Conservation (phyloP, 2,888 invertebrate species). For the Mesorhabditis spiculigera region DNA sequence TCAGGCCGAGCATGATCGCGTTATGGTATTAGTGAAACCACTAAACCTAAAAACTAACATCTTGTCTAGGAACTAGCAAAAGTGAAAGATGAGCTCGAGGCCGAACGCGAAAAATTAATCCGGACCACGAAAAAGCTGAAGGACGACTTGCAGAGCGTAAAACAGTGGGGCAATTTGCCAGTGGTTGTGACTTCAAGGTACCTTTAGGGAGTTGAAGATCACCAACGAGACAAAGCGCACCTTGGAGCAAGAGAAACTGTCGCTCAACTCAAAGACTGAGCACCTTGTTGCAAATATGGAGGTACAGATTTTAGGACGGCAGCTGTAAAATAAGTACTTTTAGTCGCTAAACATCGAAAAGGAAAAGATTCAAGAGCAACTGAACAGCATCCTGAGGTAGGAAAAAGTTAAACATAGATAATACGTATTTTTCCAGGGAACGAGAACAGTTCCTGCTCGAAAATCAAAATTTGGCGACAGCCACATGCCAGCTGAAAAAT, state of each 20-base stretch:
- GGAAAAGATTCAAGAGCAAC: constrained; percentile 56
- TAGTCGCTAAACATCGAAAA: constrained; percentile 60
- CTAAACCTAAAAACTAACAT: neutral
- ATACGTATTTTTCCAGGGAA: constrained; percentile 31
- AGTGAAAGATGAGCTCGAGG: constrained; percentile 61
- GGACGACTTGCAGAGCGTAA: constrained; percentile 58
- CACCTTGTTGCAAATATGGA: constrained; percentile 48
- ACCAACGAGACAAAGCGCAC: constrained; percentile 59
- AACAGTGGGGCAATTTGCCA: constrained; percentile 26
- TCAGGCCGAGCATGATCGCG: constrained; percentile 39
- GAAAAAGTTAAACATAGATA: neutral
- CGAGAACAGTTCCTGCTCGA: constrained; percentile 58
- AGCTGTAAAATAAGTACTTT: constrained; percentile 11
- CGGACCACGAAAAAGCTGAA: constrained; percentile 60
- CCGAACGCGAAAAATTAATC: constrained; percentile 61
- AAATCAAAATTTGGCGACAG: constrained; percentile 59
- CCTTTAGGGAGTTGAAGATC: constrained; percentile 60
- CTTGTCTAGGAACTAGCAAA: constrained; percentile 55
- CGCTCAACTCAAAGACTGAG: constrained; percentile 50
- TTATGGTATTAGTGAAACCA: constrained; percentile 21
- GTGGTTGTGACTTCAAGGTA: neutral
- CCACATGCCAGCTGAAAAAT: constrained; percentile 57
- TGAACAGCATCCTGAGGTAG: constrained; percentile 45
- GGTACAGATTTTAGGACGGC: constrained; percentile 9
- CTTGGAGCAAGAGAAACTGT: constrained; percentile 56